These are phyloP conservation scores for Ctena decussata DNA, from an alignment of 2,888 invertebrate species.

Conservation along the genomic window DNA sequence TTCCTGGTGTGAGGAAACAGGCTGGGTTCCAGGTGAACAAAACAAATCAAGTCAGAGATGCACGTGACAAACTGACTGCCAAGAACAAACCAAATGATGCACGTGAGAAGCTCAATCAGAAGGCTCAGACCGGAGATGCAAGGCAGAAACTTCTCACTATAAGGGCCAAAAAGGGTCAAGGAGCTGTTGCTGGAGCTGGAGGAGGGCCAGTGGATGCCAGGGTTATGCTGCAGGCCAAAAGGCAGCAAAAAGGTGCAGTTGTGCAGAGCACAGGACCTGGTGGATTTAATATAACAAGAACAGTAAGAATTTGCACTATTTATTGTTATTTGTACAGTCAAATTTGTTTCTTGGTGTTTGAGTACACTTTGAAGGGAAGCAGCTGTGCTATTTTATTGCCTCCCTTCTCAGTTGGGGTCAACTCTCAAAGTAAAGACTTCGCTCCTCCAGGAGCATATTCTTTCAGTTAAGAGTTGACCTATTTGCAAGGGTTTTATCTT, in stretches of 20 bases:
- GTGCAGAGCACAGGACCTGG: constrained; percentile 2
- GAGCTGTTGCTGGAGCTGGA: background rate
- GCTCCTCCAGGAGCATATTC: too few relatives aligned
- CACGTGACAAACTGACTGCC: constrained; percentile 51
- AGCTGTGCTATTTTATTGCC: too few relatives aligned
- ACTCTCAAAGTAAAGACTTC: too few relatives aligned
- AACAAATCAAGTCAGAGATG: constrained; percentile 62
- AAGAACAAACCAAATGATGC: constrained; percentile 56
- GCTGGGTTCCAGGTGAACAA: constrained; percentile 22
- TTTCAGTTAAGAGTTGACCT: too few relatives aligned
- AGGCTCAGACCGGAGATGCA: constrained; percentile 55
- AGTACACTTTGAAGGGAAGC: too few relatives aligned
- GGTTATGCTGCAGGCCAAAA: constrained; percentile 63
- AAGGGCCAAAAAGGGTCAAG: constrained; percentile 65
- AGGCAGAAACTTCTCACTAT: constrained; percentile 58
- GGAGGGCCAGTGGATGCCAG: background rate
- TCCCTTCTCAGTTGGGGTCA: too few relatives aligned
- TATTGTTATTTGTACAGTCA: too few relatives aligned
- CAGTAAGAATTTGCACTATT: constrained; percentile 56
- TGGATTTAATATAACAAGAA: constrained; percentile 49
- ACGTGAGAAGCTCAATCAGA: constrained; percentile 59
- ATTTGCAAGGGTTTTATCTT: too few relatives aligned
- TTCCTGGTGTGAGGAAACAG: constrained; percentile 54
- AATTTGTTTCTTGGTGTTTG: too few relatives aligned
- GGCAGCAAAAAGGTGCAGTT: constrained; percentile 23